Evolutionary conservation across 1,140 invertebrate genomes (phyloP), one percentile per base, ranked within the genome.

Genomic region (Panagrolaimus sp.): DNA sequence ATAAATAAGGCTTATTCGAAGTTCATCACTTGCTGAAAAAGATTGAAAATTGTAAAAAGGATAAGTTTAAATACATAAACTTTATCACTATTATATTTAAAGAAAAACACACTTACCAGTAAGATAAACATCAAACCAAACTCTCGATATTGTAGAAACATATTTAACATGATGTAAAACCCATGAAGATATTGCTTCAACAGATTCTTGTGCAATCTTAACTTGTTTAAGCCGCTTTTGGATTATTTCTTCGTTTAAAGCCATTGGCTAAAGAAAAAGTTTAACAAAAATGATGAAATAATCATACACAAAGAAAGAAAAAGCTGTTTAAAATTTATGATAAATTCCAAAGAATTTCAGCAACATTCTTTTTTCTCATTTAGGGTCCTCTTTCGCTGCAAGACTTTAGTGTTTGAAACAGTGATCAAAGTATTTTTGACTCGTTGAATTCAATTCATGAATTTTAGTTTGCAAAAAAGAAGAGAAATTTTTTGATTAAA

Each of bases 171-270:
- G 72, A 64, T 79, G 68, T 26, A 79, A 45, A 43, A 79, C 71
- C 78, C 79, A 79, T 48, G 67, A 24, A 14, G 79, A 82, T 55
- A 70, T 71, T 0, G 73, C 72, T 58, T 79, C 81, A 32, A 79
- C 68, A 4, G 72, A 72, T 28, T 78, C 76, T 71, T 78, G 77
- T 3, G 72, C 72, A 66, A 58, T 52, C 52, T 68, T 77, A 21
- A 75, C 28, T 12, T 28, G 45, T 24, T 48, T 65, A 15, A 74
- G 65, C 12, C 73, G 67, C 66, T 74, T 74, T 6, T 45, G 52
- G 28, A 74, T 75, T 9, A 32, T 67, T 17, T 73, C 71, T 38
- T 74, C 73, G 24, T 52, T 47, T 15, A 72, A 48, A 24, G 69
- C 64, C 69, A 71, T 71, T 28, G 52, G 32, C 32, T 38, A 4